Evolutionary conservation across 1,140 invertebrate species (phyloP), one percentile per base, ranked within the genome.

Genomic region (Listronotus bonariensis): DNA sequence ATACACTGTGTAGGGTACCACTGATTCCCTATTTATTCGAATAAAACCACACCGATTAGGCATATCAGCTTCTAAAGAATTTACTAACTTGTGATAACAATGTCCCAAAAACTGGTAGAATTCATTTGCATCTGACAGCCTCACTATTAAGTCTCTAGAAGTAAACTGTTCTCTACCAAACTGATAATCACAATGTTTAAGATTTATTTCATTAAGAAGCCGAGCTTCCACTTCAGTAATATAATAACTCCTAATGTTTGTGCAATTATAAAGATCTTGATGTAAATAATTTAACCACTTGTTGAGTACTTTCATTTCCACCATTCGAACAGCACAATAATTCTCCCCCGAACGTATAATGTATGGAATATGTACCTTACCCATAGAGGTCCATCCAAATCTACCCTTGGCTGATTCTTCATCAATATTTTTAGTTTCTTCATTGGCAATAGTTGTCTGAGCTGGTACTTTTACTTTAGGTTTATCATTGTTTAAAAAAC

Each of bases 151-250:
- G 81, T 98, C 95, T 76, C 94, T 92, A 41, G 85, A 85, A 0
- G 90, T 92, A 77, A 97, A 98, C n/a, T 87, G 83, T 65, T 95
- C 92, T 43, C 89, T 86, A 0, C 95, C 95, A 80, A 93, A 98
- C 70, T 93, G 88, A 67, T 84, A 87, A 71, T 96, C 94, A 83
- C 94, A 96, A 75, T 98, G 96, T 78, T 89, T 91, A 32, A 86
- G 82, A 81, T 97, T 98, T 65, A 98, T 96, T 79, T 97, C 95
- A 77, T 95, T 96, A 20, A 97, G 84, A 12, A 97, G 82, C 65
- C 91, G 88, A 46, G 92, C 89, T 81, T 98, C 95, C 3, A 88
- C 86, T 67, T 93, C 91, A 6, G 93, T 97, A 58, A 97, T 95
- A 77, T 92, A 97, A 78, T 95, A 95, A 81, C 93, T 95, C 60